A percentile compares a stretch with the other conserved stretches of the same genome.
Conservation (phyloP, 2,888 invertebrate genomes). For the Bellardia bayeri region DNA sequence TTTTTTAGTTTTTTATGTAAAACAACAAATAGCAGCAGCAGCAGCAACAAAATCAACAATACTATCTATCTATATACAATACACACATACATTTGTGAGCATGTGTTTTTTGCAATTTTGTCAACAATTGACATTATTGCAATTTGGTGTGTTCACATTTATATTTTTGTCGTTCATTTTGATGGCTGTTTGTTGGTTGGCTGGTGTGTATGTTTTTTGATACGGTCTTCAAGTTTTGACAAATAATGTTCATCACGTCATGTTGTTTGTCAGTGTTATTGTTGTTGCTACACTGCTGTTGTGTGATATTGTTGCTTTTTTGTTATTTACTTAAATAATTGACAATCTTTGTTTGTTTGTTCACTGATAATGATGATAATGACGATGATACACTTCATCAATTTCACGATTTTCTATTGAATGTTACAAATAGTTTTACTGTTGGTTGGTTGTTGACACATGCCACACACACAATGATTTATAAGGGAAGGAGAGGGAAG, state of each 20-base stretch:
- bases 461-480: neutral
- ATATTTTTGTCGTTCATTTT: neutral
- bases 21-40: neutral
- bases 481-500: neutral
- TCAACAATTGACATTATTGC: conserved; percentile 56
- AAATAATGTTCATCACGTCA: conserved; percentile 35
- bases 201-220: neutral
- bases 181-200: neutral
- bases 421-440: conserved; percentile 11
- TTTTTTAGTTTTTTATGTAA: conserved; percentile 2
- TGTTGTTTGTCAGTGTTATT: conserved; percentile 10
- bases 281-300: neutral
- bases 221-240: conserved; percentile 34
- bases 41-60: neutral
- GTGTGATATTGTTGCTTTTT: conserved; percentile 6
- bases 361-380: neutral
- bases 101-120: conserved; percentile 13
- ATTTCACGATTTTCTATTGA: conserved; percentile 21
- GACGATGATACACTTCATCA: conserved; percentile 19
- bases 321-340: conserved; percentile 43
- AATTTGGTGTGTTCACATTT: neutral
- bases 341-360: conserved; percentile 38
- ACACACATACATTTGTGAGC: too few species aligned
- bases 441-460: neutral
- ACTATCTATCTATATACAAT: too few species aligned